Evolutionary conservation across 2,888 invertebrate species (phyloP), one percentile per base, ranked within the genome.

Genomic region (Cryptus viduatorius): DNA sequence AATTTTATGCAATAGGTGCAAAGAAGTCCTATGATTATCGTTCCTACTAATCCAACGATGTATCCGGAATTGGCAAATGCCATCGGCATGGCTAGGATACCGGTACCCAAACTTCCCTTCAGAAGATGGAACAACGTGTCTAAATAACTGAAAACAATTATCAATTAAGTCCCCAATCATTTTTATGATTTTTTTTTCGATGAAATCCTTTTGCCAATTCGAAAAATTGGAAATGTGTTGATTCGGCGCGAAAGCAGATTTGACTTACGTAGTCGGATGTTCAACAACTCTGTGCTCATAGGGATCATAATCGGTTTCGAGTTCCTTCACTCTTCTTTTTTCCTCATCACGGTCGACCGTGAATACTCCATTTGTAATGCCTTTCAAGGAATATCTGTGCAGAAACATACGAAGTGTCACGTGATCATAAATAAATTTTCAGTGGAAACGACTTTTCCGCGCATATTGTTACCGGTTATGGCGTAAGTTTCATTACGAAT

Each of bases 1-100:
- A 98, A 95, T 92, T 98, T 98, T 94, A 99, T 98, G 92, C 99
- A 99, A 94, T 99, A 98, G 3, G 98, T 97, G 94, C 98, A 98
- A 48, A 99, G 95, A 31, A 97, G 93, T 0, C 98, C 99, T 88
- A 99, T 97, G 3, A 98, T 90, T 12, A 98, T 93, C 0, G 99
- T 97, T 7, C 98, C 98, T 24, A 97, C 94, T 1, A 96, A 92
- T 10, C 99, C 99, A 3, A 98, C 96, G 80, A 96, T 94, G 89
- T 97, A 96, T 1, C 98, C 98, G 0, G 98, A 95, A 92, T 98
- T 96, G 88, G 96, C 95, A 92, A 98, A 97, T 0, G 98, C 98
- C 87, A 96, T 95, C 0, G 98, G 98, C 97, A 98, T 97, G 4
- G 98, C 98, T 75, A 98, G 94, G 89, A 98, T 97, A 5, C 98